phyloP scores from a whole-genome alignment of 2,888 invertebrate species.

The Megaustenia siamemsis region DNA sequence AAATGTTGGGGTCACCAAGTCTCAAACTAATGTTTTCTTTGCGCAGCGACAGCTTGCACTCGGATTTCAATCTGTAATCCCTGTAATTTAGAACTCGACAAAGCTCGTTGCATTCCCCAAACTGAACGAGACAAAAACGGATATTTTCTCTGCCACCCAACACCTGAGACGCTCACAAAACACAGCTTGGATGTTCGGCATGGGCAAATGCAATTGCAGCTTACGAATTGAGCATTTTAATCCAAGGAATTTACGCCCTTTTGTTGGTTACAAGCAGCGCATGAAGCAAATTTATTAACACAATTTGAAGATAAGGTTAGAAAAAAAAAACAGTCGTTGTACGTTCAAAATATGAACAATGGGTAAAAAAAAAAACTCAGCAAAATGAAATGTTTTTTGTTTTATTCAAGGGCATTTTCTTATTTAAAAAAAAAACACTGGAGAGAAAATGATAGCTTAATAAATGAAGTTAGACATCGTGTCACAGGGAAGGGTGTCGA shows the following conservation, averaged over 20 bases:
- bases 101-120: conserved; percentile 2
- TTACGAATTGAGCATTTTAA: background rate
- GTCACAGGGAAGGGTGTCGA: too few relatives aligned
- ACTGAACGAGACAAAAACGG: background rate
- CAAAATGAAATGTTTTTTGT: too few relatives aligned
- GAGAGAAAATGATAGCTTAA: too few relatives aligned
- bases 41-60: background rate
- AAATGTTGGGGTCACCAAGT: background rate
- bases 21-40: background rate
- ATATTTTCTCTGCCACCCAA: background rate
- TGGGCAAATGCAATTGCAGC: background rate
- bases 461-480: too few relatives aligned
- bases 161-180: background rate
- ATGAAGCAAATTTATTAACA: too few relatives aligned
- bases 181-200: background rate
- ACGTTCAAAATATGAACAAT: too few relatives aligned
- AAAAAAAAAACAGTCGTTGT: too few relatives aligned
- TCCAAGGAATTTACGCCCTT: background rate
- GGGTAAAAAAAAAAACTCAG: too few relatives aligned
- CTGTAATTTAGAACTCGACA: background rate
- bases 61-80: conserved; percentile 1
- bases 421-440: too few relatives aligned
- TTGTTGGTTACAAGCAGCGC: too few relatives aligned
- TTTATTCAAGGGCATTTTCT: too few relatives aligned
- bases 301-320: too few relatives aligned